Conservation (phyloP, 1,140 invertebrate species). For the Helicoverpa armigera region DNA sequence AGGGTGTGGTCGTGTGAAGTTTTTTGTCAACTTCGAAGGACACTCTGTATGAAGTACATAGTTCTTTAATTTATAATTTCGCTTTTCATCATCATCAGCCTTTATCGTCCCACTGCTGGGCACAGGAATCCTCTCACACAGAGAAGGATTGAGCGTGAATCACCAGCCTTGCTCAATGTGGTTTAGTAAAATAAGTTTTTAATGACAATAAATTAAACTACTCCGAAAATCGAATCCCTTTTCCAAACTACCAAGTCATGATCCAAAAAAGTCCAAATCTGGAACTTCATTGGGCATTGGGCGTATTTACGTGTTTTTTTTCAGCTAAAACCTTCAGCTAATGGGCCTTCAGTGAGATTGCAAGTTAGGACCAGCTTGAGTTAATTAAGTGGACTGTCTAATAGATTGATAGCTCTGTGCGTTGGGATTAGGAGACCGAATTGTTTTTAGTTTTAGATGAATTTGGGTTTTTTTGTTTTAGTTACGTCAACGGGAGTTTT, state of each 20-base stretch:
- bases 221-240: not conserved
- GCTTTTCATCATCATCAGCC: too few species aligned
- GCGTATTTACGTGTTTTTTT: conserved; percentile 36
- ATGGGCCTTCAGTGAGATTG: conserved; percentile 26
- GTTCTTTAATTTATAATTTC: too few species aligned
- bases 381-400: conserved; percentile 45
- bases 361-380: conserved; percentile 19
- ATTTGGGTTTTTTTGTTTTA: not conserved
- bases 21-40: too few species aligned
- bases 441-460: conserved; percentile 25
- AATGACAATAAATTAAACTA: not conserved
- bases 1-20: too few species aligned
- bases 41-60: too few species aligned
- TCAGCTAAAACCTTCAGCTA: conserved; percentile 3
- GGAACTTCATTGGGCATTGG: conserved; percentile 30
- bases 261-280: conserved; percentile 18
- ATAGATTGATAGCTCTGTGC: conserved; percentile 43
- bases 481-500: too few species aligned
- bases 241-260: not conserved
- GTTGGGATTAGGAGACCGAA: not conserved
- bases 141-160: too few species aligned
- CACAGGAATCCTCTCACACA: too few species aligned
- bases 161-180: too few species aligned
- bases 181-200: too few species aligned
- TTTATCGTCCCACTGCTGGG: too few species aligned